These are phyloP conservation scores for Anastrepha ludens DNA, from an alignment of 1,140 invertebrate species.

Conservation along the genomic window DNA sequence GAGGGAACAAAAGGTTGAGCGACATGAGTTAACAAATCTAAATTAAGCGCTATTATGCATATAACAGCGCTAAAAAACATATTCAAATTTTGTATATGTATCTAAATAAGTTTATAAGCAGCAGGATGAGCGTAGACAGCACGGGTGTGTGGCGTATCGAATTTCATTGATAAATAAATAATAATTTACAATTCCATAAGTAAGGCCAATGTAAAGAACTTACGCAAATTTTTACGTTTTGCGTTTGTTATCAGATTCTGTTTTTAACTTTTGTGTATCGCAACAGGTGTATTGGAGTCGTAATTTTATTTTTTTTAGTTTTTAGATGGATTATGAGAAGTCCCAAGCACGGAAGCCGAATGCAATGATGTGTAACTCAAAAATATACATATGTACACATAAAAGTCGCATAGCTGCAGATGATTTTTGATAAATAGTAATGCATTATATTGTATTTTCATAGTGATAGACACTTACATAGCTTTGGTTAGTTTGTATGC, in stretches of 20 bases:
- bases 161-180: neutral
- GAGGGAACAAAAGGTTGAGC: neutral
- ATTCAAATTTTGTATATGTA: neutral
- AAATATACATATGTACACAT: constrained; percentile 17
- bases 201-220: neutral
- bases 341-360: constrained; percentile 20
- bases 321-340: neutral
- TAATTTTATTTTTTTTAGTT: neutral
- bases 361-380: neutral
- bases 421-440: constrained; percentile 32
- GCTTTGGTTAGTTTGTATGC: constrained; percentile 50
- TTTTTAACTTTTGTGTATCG: neutral
- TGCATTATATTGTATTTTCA: constrained; percentile 29
- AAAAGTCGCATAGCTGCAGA: constrained; percentile 23
- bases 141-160: neutral
- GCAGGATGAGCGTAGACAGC: neutral
- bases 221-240: neutral
- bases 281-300: neutral
- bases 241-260: neutral
- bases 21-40: neutral
- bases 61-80: neutral
- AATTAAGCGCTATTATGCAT: neutral
- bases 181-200: neutral
- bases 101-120: neutral
- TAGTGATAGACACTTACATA: neutral